Evolutionary conservation across 2,113 vertebrate species (phyloP), one percentile per base, ranked within the genome.

Genomic region (Carassius auratus): DNA sequence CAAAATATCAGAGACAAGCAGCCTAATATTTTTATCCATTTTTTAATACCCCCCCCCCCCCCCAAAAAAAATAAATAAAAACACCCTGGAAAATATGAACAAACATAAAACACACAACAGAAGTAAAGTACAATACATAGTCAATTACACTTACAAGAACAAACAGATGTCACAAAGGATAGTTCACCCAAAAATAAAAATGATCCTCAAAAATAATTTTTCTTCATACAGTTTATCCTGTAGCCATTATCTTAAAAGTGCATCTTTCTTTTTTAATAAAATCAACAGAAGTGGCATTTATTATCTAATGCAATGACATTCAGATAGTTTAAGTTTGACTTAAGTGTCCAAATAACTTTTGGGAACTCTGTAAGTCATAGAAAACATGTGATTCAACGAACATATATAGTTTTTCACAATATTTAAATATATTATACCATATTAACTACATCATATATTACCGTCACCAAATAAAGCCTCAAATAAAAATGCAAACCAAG

Each of bases 101-200:
- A 76, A 76, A 61, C 19, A 38, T 61, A n/a, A 79, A 52, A 59
- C 30, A 78, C 38, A 42, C 10, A 79, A 59, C 17, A 42, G 76
- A 78, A 10, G 12, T n/a, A 3, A 79, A 59, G n/a, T 9, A 15
- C 75, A 76, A 55, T 9, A 26, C 36, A 26, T 3, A 19, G 76
- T 19, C 19, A 7, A 33, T 38, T 30, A 30, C 30, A 30, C 1
- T 38, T 38, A 48, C 12, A n/a, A 26, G 66, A 12, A 42, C 30
- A 36, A 48, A 48, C 5, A 75, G 10, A 4, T n/a, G 33, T 3
- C 14, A 50, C 75, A 36, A 55, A 55, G 14, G 14, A 55, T 5
- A 55, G 14, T 55, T 55, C 50, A 55, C 5, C 50, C 50, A 4
- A 50, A 50, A 50, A 50, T 50, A 50, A 52, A 52, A 52, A 52